Evolutionary conservation across 2,888 invertebrate species (phyloP).

Genomic region (Byasa hedistus): DNA sequence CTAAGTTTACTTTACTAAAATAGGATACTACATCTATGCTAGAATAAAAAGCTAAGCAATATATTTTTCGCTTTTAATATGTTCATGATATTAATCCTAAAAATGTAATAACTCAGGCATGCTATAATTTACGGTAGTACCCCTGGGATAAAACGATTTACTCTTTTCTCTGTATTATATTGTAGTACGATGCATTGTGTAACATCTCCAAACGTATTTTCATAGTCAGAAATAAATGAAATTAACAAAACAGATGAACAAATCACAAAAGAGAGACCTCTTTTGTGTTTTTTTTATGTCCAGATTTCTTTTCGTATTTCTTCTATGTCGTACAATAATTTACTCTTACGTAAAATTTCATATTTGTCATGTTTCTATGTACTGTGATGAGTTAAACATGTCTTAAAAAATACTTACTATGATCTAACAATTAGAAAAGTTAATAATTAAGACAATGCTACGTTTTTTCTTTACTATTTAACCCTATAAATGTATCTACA

Average conservation of each 20-base stretch:
- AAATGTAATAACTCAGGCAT: conserved; percentile 15
- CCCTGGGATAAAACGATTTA: conserved; percentile 13
- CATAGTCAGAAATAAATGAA: not conserved
- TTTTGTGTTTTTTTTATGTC: not conserved
- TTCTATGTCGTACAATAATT: too few relatives aligned
- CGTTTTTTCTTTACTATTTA: too few relatives aligned
- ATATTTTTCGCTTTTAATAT: conserved; percentile 3
- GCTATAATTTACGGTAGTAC: conserved; percentile 11
- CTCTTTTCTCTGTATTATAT: conserved; percentile 13
- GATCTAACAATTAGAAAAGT: too few relatives aligned
- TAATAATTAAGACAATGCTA: too few relatives aligned
- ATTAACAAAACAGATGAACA: not conserved
- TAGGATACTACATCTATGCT: not conserved
- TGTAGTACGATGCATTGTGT: not conserved
- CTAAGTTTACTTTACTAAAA: not conserved
- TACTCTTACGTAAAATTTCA: not conserved
- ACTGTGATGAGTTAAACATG: too few relatives aligned
- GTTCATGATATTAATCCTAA: conserved; percentile 6
- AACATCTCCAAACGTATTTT: not conserved
- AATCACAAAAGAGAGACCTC: not conserved
- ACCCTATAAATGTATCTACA: too few relatives aligned
- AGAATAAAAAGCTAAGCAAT: not conserved
- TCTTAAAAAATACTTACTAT: too few relatives aligned
- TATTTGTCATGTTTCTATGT: not conserved
- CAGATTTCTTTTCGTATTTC: not conserved